Evolutionary conservation across 2,797 vertebrate species (phyloP).

Genomic region (Mormyrops boulengeri): DNA sequence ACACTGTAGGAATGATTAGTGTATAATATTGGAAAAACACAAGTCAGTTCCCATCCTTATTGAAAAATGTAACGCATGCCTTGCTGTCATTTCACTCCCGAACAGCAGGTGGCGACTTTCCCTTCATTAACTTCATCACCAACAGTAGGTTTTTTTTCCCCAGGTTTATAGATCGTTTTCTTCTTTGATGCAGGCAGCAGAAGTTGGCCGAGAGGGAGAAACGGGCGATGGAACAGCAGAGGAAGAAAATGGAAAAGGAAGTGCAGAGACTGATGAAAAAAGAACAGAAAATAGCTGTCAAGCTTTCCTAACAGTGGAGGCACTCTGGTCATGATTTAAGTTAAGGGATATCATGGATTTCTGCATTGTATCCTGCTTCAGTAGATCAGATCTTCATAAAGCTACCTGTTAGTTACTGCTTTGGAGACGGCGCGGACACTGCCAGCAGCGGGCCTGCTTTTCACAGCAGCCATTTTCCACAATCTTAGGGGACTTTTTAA

Average conservation of each 20-base stretch:
- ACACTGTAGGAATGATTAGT: neutral
- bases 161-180: neutral
- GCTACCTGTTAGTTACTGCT: neutral
- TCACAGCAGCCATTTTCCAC: neutral
- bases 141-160: neutral
- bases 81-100: conserved; percentile 3
- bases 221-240: conserved; percentile 88
- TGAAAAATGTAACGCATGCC: neutral
- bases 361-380: neutral
- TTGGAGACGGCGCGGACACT: neutral
- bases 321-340: conserved; percentile 34
- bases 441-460: neutral
- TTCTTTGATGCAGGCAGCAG: conserved; percentile 71
- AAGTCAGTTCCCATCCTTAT: neutral
- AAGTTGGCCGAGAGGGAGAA: conserved; percentile 95
- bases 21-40: neutral
- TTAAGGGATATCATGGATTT: neutral
- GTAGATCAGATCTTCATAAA: neutral
- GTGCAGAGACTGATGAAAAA: conserved; percentile 91
- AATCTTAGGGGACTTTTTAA: neutral
- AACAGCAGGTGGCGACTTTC: conserved; percentile 52
- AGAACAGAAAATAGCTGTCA: conserved; percentile 97
- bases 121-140: neutral
- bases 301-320: conserved; percentile 83
- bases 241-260: conserved; percentile 96